phyloP scores from a whole-genome alignment of 2,888 invertebrate genomes.

The Sinopyrophorus schimmeli region DNA sequence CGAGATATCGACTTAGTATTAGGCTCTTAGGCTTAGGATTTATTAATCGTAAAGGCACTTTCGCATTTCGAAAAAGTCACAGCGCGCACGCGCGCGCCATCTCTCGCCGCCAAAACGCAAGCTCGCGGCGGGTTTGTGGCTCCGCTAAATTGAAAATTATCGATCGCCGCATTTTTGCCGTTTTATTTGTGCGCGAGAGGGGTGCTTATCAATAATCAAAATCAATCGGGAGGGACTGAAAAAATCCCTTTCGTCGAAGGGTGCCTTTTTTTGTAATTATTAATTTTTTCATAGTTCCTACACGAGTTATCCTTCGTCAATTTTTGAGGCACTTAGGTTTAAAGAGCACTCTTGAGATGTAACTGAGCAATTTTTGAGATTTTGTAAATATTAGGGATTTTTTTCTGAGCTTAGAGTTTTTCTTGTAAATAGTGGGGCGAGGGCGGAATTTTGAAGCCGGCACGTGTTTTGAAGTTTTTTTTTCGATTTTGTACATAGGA shows the following conservation, averaged over 20 bases:
- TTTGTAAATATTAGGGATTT: conserved; percentile 1
- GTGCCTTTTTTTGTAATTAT: conserved; percentile 20
- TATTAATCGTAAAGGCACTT: conserved; percentile 20
- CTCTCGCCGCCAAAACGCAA: too few relatives aligned
- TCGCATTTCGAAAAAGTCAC: conserved; percentile 2
- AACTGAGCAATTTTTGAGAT: conserved; percentile 6
- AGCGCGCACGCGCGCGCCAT: too few relatives aligned
- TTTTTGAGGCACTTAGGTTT: conserved; percentile 17
- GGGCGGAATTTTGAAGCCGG: too few relatives aligned
- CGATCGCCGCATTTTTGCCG: too few relatives aligned
- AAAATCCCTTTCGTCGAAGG: conserved; percentile 6
- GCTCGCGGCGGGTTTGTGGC: too few relatives aligned
- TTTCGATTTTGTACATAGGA: too few relatives aligned
- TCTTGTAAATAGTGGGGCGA: conserved; percentile 33
- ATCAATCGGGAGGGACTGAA: too few relatives aligned
- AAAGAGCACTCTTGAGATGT: too few relatives aligned
- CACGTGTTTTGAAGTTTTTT: too few relatives aligned
- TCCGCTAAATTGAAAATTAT: too few relatives aligned
- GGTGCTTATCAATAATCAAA: too few relatives aligned
- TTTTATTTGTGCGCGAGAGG: too few relatives aligned
- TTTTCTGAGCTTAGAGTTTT: conserved; percentile 4
- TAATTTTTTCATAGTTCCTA: conserved; percentile 33
- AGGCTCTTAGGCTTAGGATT: conserved; percentile 14
- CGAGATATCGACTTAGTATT: conserved; percentile 63
- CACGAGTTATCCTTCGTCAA: conserved; percentile 26